Evolutionary conservation across 2,113 vertebrate species (phyloP), one percentile per base, ranked within the genome.

Genomic region (Oriolus oriolus): DNA sequence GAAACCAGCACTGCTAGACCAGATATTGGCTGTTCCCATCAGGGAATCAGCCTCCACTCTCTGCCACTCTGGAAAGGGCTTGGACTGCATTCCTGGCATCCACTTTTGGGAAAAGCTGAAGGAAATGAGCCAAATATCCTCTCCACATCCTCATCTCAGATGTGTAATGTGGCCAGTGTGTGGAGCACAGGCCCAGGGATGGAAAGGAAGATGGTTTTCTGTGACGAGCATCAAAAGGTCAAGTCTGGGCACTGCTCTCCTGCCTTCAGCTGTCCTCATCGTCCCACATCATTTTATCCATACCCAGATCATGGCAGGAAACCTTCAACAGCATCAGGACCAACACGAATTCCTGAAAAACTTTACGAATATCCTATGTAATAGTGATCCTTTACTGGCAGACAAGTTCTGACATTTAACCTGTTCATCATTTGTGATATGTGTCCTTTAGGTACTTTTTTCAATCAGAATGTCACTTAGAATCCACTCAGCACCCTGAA

Each of bases 141-240:
- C 16, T 78, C 49, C 27, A 21, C 10, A 7, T 30, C 30, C 37
- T 45, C 47, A 50, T 15, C 13, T 63, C 53, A 63, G 23, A 28
- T 13, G 28, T 53, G 57, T 24, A 33, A 30, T 4, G 1, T 7
- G 7, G 11, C 18, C 20, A 27, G 0, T 21, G 19, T 1, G 1
- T 19, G 64, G 27, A 74, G 9, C 39, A 80, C 13, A 35, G 30
- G 39, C 12, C 23, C 1, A 1, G 47, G 22, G 42, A 49, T 57
- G 57, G 19, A 65, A 78, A 52, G 22, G 64, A 64, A 70, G 53
- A 49, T n/a, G 42, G n/a, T 23, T 41, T 93, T 52, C 77, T 74
- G 14, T 57, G 60, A 30, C 8, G 69, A 44, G 5, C 21, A 61
- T 35, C 28, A 35, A 70, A 65, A 78, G 26, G 54, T 52, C 35